phyloP scores from a whole-genome alignment of 2,113 vertebrate species.

The Cyprinodon tularosa region DNA sequence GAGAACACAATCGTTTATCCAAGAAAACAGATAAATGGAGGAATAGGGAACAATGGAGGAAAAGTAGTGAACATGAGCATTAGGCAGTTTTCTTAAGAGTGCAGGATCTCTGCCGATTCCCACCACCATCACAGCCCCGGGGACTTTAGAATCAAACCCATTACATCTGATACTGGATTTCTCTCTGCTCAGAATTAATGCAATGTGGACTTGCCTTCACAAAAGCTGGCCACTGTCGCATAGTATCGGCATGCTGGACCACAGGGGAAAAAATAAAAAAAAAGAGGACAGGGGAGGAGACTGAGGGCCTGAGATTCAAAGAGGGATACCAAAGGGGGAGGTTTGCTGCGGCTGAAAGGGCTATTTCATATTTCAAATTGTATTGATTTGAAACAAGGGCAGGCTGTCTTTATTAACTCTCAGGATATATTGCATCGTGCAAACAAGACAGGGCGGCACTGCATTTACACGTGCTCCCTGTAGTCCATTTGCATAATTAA shows the following conservation, averaged over 20 bases:
- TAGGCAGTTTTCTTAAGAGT: conserved; percentile 59
- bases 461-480: conserved; percentile 53
- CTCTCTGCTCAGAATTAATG: conserved; percentile 68
- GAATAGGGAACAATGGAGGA: conserved; percentile 27
- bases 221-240: conserved; percentile 63
- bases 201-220: conserved; percentile 63
- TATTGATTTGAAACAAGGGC: conserved; percentile 46
- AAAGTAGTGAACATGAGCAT: conserved; percentile 28
- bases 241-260: conserved; percentile 65
- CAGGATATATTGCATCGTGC: conserved; percentile 34
- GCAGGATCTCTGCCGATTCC: conserved; percentile 63
- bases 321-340: conserved; percentile 41
- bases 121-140: conserved; percentile 67
- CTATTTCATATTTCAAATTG: conserved; percentile 63
- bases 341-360: conserved; percentile 46
- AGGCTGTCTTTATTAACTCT: conserved; percentile 38
- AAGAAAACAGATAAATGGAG: conserved; percentile 34
- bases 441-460: conserved; percentile 39
- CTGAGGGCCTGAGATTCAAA: conserved; percentile 49
- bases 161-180: conserved; percentile 76
- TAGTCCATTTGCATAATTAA: conserved; percentile 75
- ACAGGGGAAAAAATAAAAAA: conserved; percentile 19
- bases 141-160: conserved; percentile 71
- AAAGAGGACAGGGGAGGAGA: conserved; percentile 55
- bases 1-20: conserved; percentile 46